These are phyloP conservation scores for Pyrochroa serraticornis DNA, from an alignment of 2,888 invertebrate species.

Conservation along the genomic window DNA sequence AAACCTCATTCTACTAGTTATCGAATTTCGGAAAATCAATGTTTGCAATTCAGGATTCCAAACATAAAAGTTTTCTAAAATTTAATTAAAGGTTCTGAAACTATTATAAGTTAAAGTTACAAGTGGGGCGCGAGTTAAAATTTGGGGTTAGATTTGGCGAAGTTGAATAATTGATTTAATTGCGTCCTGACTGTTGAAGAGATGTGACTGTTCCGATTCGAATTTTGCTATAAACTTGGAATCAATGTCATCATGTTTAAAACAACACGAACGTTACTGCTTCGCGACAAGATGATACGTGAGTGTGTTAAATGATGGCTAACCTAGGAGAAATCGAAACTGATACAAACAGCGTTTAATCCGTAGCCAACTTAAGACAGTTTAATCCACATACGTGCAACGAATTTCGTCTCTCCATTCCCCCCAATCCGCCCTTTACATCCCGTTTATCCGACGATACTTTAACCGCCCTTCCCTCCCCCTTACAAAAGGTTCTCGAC, in stretches of 20 bases:
- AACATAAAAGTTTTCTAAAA: too few species aligned
- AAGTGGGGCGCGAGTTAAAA: too few species aligned
- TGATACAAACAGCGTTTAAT: conserved; percentile 40
- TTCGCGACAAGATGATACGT: conserved; percentile 36
- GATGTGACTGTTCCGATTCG: not conserved
- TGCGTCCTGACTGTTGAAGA: too few species aligned
- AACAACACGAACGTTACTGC: conserved; percentile 18
- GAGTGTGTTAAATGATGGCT: conserved; percentile 36
- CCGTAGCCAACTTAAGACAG: conserved; percentile 33
- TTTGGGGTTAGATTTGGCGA: too few species aligned
- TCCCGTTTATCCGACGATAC: conserved; percentile 14
- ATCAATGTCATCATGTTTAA: conserved; percentile 28
- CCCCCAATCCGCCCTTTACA: too few species aligned
- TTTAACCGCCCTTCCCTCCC: conserved; percentile 5
- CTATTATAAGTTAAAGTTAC: too few species aligned
- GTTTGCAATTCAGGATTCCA: too few species aligned
- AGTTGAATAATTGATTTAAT: too few species aligned
- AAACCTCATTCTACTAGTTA: too few species aligned
- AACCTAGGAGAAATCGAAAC: conserved; percentile 35
- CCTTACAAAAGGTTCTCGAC: conserved; percentile 16
- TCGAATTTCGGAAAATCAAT: too few species aligned
- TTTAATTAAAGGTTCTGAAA: too few species aligned
- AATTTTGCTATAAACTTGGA: conserved; percentile 19
- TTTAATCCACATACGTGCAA: conserved; percentile 31
- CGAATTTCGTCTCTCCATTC: conserved; percentile 26